Evolutionary conservation across 2,113 vertebrate genomes (phyloP).

Genomic region (Ophiodon elongatus): DNA sequence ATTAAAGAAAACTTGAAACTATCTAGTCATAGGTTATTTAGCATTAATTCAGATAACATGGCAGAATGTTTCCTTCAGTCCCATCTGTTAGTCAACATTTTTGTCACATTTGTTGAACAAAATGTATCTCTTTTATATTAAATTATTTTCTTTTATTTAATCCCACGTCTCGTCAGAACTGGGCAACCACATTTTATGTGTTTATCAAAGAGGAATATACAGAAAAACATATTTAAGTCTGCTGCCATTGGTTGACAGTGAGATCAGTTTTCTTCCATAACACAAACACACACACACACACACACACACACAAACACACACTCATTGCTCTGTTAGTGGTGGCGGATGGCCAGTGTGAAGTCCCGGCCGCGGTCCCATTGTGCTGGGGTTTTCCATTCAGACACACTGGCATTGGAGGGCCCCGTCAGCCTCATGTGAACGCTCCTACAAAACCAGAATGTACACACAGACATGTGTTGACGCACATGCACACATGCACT

Average conservation of each 20-base stretch:
- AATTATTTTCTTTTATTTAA: not conserved
- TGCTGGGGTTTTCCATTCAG: conserved; percentile 76
- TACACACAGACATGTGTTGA: conserved; percentile 30
- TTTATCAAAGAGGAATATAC: not conserved
- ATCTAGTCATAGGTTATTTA: not conserved
- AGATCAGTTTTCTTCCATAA: conserved; percentile 13
- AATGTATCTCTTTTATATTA: not conserved
- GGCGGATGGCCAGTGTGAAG: conserved; percentile 64
- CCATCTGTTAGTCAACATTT: not conserved
- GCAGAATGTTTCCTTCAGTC: not conserved
- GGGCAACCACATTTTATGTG: not conserved
- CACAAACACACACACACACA: not conserved
- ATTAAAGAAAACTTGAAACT: too few species aligned
- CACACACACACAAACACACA: conserved; percentile 11
- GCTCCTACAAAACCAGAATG: conserved; percentile 43
- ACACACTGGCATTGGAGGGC: conserved; percentile 69
- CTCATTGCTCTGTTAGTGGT: conserved; percentile 56
- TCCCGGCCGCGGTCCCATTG: conserved; percentile 62
- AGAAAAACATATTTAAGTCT: not conserved
- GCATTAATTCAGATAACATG: not conserved
- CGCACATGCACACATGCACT: conserved; percentile 41
- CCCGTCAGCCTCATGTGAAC: conserved; percentile 66
- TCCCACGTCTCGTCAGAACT: not conserved
- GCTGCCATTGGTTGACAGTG: conserved; percentile 33
- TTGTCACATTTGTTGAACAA: not conserved